Base-by-base conservation (phyloP, 2,888 invertebrate species). In the Chloroclystis v-ata region DNA sequence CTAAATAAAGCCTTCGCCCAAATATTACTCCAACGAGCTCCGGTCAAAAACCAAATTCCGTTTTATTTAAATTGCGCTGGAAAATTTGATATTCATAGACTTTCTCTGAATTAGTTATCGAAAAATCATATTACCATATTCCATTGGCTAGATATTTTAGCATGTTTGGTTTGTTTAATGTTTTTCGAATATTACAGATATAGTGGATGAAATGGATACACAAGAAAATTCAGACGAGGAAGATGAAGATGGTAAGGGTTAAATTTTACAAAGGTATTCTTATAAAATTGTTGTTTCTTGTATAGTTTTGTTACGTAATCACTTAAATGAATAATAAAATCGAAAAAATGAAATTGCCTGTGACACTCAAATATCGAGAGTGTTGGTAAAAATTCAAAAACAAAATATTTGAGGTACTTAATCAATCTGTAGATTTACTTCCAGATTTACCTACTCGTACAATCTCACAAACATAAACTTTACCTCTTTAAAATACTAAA, bases 201-300 rank as follows among this genome's bases (percentile, higher is more conserved):
- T 60, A 28, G 44, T 57, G 14, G 59, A 68, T 41, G 63, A 61
- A 16, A 61, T 70, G 28, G 76, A 78, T 35, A 60, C 60, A 1
- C 71, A 72, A 54, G 78, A 75, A 54, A 72, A 79, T 55, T 78
- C 78, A 0, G 79, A 82, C 37, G 75, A 84, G 41, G 82, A 89
- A 20, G 82, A 89, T 20, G 86, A 85, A 49, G 88, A 88, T 65
- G 88, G 89, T 89, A 73, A 75, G 69, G 33, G 11, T 3, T 8
- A n/a, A 7, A 14, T 42, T 33, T 25, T 57, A 33, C 9, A 5
- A 5, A 24, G 24, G 24, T 24, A 24, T 6, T 24, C 6, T 24
- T 24, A 24, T 6, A 24, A 6, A 24, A 24, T 6, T 4, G 24
- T 24, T 24, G n/a, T n/a, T n/a, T n/a, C n/a, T n/a, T n/a, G n/a